These are phyloP conservation scores for Poeciliopsis occidentalis DNA, from an alignment of 2,113 vertebrate species.

Conservation along the genomic window DNA sequence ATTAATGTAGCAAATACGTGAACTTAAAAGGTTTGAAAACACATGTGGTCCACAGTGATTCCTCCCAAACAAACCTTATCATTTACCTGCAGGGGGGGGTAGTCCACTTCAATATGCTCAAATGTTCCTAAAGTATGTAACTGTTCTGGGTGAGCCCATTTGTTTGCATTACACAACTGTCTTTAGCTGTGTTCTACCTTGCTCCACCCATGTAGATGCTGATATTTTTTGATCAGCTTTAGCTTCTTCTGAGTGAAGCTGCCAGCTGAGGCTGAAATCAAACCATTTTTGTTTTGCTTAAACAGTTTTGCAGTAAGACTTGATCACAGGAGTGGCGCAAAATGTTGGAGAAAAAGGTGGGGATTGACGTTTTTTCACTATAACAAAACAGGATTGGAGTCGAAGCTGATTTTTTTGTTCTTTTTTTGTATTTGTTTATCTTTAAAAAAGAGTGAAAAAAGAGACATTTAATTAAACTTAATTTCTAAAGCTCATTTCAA, in stretches of 20 bases:
- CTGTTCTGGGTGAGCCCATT: not conserved
- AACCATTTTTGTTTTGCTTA: not conserved
- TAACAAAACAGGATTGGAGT: not conserved
- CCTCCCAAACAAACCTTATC: not conserved
- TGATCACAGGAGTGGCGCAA: not conserved
- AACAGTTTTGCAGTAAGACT: not conserved
- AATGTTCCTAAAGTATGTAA: not conserved
- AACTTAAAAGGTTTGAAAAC: not conserved
- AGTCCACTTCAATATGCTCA: not conserved
- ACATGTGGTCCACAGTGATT: not conserved
- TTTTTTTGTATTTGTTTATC: not conserved
- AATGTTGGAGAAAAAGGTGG: too few relatives aligned
- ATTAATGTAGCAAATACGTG: constrained; percentile 2
- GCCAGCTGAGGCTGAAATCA: too few relatives aligned
- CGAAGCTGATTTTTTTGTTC: not conserved
- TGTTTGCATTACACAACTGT: constrained; percentile 1
- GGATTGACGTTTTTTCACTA: too few relatives aligned
- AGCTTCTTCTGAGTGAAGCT: too few relatives aligned
- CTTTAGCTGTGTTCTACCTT: not conserved
- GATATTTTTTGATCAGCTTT: too few relatives aligned
- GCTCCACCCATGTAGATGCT: constrained; percentile 1
- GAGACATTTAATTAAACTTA: not conserved
- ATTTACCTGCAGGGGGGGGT: not conserved
- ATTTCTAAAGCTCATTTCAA: not conserved
- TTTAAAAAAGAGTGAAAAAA: not conserved